phyloP scores from a whole-genome alignment of 2,797 vertebrate genomes.

The Falco berigora region DNA sequence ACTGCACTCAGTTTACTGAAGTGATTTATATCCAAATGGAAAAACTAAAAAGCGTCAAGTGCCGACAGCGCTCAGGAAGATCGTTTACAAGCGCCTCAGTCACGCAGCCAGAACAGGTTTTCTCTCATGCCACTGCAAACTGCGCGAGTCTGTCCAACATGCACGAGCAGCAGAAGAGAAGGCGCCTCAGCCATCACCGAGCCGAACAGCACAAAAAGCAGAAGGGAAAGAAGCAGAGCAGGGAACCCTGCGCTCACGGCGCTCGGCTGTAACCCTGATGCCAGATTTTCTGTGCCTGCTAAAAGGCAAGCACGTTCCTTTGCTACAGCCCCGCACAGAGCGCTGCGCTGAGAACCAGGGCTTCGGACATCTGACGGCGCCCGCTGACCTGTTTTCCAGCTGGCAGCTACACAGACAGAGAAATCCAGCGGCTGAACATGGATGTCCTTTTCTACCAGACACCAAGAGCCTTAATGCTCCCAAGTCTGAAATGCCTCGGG shows the following conservation, averaged over 20 bases:
- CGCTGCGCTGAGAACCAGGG: not conserved
- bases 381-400: not conserved
- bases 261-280: fast-evolving
- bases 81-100: not conserved
- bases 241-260: not conserved
- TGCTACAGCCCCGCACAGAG: not conserved
- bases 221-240: not conserved
- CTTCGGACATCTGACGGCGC: not conserved
- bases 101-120: not conserved
- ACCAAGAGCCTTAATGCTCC: not conserved
- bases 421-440: fast-evolving
- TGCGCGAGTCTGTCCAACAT: fast-evolving
- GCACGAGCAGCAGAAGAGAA: not conserved
- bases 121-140: not conserved
- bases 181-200: not conserved
- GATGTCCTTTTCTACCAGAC: not conserved
- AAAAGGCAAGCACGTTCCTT: not conserved
- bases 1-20: not conserved
- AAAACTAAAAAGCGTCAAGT: not conserved
- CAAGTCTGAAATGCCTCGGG: not conserved
- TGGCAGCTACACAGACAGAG: fast-evolving
- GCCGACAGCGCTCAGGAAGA: not conserved
- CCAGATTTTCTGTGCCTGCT: not conserved
- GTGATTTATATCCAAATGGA: not conserved
- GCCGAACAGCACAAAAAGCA: not conserved